Evolutionary conservation across 37 sponge, comb jelly and placozoan species (phyloP).

Genomic region (Eunapius fragilis): DNA sequence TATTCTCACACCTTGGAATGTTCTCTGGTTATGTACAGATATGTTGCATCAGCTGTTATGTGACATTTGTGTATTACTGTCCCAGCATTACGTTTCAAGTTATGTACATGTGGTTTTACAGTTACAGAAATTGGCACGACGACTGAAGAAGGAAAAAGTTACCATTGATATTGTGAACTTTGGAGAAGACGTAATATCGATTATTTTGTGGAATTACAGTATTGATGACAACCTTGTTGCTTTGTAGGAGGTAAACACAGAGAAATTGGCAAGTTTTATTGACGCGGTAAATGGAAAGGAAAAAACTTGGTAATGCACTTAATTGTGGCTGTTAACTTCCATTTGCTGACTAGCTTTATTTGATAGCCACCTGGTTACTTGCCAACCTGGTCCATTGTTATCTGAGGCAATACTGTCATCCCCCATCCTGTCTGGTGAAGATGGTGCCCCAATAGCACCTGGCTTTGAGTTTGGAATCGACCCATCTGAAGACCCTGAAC

Average conservation of each 20-base stretch:
- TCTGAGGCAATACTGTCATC: conserved; percentile 91
- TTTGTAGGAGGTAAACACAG: conserved; percentile 62
- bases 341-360: neutral
- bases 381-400: conserved; percentile 86
- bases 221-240: neutral
- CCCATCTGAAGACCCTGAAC: conserved; percentile 97
- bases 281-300: conserved; percentile 94
- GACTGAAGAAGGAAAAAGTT: conserved; percentile 97
- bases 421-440: conserved; percentile 90
- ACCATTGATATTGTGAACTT: conserved; percentile 93
- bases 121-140: conserved; percentile 88
- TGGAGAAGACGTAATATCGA: conserved; percentile 77
- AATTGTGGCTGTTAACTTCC: neutral
- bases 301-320: conserved; percentile 41
- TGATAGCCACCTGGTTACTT: conserved; percentile 87
- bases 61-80: too few species aligned
- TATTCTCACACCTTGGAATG: too few species aligned
- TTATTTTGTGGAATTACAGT: neutral
- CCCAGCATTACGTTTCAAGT: too few species aligned
- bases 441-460: conserved; percentile 73
- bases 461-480: conserved; percentile 93
- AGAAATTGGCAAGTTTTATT: conserved; percentile 77
- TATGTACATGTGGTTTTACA: conserved; percentile 5
- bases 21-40: too few species aligned
- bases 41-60: too few species aligned